Conservation (phyloP, 2,797 vertebrate species). For the Muraenolepis orangiensis region DNA sequence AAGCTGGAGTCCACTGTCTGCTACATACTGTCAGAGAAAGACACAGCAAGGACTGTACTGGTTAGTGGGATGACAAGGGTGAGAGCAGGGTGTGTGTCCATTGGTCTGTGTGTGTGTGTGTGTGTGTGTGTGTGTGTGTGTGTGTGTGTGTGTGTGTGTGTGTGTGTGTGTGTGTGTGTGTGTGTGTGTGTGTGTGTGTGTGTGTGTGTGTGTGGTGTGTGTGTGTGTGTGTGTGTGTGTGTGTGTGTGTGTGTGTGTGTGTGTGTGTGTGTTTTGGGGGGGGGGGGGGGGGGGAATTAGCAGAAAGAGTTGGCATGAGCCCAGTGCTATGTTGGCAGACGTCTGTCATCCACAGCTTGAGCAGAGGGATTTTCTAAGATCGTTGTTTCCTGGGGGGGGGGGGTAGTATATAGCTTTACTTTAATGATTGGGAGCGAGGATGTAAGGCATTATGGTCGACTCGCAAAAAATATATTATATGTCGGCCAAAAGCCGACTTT, state of each 20-base stretch:
- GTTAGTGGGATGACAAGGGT: slow-evolving; percentile 34
- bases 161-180: no score
- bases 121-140: neutral
- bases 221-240: no score
- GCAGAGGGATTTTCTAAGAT: slow-evolving; percentile 54
- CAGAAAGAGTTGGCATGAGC: slow-evolving; percentile 63
- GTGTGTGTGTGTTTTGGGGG: neutral
- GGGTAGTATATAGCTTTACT: slow-evolving; percentile 56
- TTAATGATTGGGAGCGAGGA: slow-evolving; percentile 44
- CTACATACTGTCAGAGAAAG: slow-evolving; percentile 62
- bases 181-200: no score
- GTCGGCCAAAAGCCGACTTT: neutral
- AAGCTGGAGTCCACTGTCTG: slow-evolving; percentile 26
- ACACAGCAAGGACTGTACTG: slow-evolving; percentile 57
- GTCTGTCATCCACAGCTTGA: slow-evolving; percentile 66
- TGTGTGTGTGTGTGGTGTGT: no score
- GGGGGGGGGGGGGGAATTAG: slow-evolving; percentile 38
- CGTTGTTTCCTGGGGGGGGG: slow-evolving; percentile 22
- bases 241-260: neutral
- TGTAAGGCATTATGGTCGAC: slow-evolving; percentile 29
- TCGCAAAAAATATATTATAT: slow-evolving; percentile 3
- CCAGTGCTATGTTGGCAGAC: slow-evolving; percentile 53
- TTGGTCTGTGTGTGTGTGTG: neutral
- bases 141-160: neutral
- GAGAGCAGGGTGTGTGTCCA: neutral